Percentiles rank a stretch among this genome's conserved stretches.
These are phyloP conservation scores for Serinus canaria DNA, from an alignment of 2,113 vertebrate genomes.

Conservation along the genomic window DNA sequence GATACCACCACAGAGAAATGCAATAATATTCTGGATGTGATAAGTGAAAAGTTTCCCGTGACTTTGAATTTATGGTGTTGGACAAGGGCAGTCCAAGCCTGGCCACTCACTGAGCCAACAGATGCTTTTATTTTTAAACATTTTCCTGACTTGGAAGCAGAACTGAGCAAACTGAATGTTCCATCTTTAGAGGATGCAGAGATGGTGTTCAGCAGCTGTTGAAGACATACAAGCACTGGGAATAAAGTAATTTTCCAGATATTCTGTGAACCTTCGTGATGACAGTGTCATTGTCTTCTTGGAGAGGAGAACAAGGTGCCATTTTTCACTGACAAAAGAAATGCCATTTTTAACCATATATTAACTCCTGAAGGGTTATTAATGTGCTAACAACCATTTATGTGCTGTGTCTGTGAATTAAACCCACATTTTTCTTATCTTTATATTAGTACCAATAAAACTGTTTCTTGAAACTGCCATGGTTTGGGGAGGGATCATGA, in stretches of 20 bases:
- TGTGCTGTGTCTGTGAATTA: not conserved
- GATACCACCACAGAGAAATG: not conserved
- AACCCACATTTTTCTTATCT: not conserved
- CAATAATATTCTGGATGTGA: not conserved
- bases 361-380: not conserved
- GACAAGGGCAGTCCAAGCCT: not conserved
- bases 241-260: not conserved
- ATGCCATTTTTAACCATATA: not conserved
- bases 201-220: not conserved
- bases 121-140: constrained; percentile 39
- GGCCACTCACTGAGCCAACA: not conserved
- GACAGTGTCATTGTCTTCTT: not conserved
- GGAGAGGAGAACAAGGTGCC: not conserved
- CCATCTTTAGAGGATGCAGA: not conserved
- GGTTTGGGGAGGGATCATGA: not conserved
- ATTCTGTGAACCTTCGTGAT: not conserved
- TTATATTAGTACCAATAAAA: not conserved
- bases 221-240: not conserved
- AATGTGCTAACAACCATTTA: not conserved
- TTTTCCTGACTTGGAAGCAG: constrained; percentile 41
- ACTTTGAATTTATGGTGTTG: not conserved
- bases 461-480: not conserved
- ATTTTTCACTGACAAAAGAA: not conserved
- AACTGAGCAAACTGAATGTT: not conserved
- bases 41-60: not conserved